Conservation (phyloP, 2,888 invertebrate genomes). For the Drosophila koepferae region DNA sequence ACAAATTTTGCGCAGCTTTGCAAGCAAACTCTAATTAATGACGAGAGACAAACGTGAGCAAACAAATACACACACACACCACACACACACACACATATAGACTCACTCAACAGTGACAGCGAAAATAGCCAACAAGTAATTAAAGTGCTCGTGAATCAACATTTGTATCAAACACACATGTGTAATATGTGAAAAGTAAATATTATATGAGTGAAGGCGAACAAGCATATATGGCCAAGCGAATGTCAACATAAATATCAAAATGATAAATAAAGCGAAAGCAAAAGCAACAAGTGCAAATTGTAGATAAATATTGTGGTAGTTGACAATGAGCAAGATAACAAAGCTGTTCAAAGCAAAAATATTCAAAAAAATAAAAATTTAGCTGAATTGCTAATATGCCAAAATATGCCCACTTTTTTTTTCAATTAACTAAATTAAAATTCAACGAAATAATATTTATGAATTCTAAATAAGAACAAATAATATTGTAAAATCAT, state of each 20-base stretch:
- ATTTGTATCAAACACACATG: slow-evolving; percentile 3
- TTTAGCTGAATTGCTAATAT: background rate
- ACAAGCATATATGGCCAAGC: background rate
- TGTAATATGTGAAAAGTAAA: slow-evolving; percentile 6
- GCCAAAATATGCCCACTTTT: background rate
- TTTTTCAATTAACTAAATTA: no score
- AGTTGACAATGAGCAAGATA: background rate
- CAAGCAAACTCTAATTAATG: slow-evolving; percentile 17
- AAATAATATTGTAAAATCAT: background rate
- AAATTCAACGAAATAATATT: background rate
- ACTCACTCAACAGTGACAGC: background rate
- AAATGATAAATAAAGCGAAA: background rate
- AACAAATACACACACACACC: background rate
- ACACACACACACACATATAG: background rate
- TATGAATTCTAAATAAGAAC: background rate
- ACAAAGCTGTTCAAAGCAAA: background rate
- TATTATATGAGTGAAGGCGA: background rate
- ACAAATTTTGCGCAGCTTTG: background rate
- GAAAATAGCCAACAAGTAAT: slow-evolving; percentile 24
- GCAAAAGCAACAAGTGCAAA: slow-evolving; percentile 8
- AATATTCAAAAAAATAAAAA: background rate
- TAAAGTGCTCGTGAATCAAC: slow-evolving; percentile 20
- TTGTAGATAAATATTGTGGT: slow-evolving; percentile 15
- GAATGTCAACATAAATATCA: background rate
- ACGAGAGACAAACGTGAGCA: background rate